Conservation (phyloP, 2,888 invertebrate genomes). For the Cephalotes varians region DNA sequence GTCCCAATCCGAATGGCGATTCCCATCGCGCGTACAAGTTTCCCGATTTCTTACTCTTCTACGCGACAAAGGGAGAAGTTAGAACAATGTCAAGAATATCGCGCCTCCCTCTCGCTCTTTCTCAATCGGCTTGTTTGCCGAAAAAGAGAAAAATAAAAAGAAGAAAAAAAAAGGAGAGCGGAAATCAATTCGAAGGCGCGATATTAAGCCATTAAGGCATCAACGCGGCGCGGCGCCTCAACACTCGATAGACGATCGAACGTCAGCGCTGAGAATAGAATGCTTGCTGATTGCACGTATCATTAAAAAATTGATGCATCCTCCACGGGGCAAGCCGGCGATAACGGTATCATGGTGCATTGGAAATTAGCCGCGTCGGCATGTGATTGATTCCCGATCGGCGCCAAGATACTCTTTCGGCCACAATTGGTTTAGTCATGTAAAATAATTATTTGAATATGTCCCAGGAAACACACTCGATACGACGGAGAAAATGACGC, state of each 20-base stretch:
- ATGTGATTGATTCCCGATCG: constrained; percentile 43
- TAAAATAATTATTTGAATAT: constrained; percentile 10
- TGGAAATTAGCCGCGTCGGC: constrained; percentile 46
- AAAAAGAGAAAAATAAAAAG: not conserved
- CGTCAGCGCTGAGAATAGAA: constrained; percentile 83
- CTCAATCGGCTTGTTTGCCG: not conserved
- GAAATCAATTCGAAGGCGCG: constrained; percentile 66
- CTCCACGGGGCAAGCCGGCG: constrained; percentile 57
- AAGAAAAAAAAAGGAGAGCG: not conserved
- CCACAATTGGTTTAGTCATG: not conserved
- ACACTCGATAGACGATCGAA: constrained; percentile 68
- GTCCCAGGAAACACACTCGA: not conserved
- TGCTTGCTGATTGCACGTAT: constrained; percentile 73
- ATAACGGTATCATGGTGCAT: constrained; percentile 34
- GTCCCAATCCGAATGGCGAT: not conserved
- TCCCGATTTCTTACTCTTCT: not conserved
- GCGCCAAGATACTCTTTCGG: constrained; percentile 5
- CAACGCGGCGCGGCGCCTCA: constrained; percentile 54
- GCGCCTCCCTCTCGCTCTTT: not conserved
- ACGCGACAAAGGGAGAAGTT: not conserved
- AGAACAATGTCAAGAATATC: constrained; percentile 6
- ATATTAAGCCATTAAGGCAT: constrained; percentile 77
- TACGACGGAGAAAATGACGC: too few relatives aligned
- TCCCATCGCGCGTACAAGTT: not conserved
- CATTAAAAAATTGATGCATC: constrained; percentile 72